Base-by-base conservation (phyloP, 2,797 vertebrate species). In the Enteromius radiatus region DNA sequence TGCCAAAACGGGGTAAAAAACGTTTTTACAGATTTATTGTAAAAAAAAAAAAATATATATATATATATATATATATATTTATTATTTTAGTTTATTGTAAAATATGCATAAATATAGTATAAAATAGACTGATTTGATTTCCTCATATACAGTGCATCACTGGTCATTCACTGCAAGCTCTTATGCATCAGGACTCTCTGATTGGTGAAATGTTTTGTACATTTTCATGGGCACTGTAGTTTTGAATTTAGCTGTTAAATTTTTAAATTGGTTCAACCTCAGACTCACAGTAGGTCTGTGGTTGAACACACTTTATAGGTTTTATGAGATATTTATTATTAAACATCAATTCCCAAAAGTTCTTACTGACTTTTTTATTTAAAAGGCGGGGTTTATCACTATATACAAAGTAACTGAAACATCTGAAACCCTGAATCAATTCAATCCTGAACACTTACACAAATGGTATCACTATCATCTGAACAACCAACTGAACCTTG, bases 401-500 rank as follows among this genome's bases (percentile, higher is more conserved):
- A 9, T n/a, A 54, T 54, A 23, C 54, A 56, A 56, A 23, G 9
- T 54, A 56, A 56, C 54, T 23, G 38, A 69, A 69, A 4, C n/a
- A 69, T 68, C 36, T 67, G 19, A 11, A 67, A 31, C 14, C 14
- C 59, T 31, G 28, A 33, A 33, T 33, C 28, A 64, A 36, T 69
- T 17, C 14, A 69, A 19, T 1, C 14, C 68, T 28, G 14, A 59
- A 59, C 7, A 59, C 5, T 26, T 38, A 26, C 49, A 38, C 36
- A 1, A 36, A 59, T 38, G 14, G 14, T 41, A 19, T 33, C 15
- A 5, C 56, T 77, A 7, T 74, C 65, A 73, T 84, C 65, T 31
- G 45, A 69, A 63, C 45, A 26, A 76, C 43, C 56, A 80, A 65
- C 52, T 56, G n/a, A 65, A 38, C 31, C 11, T 31, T 70, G 80